Base-by-base conservation (phyloP, 2,113 vertebrate genomes). In the Coregonus clupeaformis region DNA sequence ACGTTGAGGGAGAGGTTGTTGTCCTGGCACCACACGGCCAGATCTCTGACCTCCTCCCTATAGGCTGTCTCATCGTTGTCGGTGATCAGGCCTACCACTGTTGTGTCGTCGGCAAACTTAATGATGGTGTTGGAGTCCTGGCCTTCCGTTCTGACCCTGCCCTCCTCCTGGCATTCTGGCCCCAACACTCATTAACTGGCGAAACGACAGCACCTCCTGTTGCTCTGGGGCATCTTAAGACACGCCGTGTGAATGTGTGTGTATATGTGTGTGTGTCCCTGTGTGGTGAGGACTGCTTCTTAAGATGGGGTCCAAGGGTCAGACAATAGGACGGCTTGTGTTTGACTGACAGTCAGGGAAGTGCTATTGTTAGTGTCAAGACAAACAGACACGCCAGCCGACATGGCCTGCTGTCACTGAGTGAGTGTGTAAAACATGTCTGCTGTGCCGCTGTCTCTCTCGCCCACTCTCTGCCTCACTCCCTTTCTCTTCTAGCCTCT, bases 161-260 rank as follows among this genome's bases (percentile, higher is more conserved):
- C 76, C 83, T 73, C 78, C 22, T 30, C 71, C 72, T 79, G 68
- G 84, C 30, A 82, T 75, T 76, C 1, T 22, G 76, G 77, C 78
- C 76, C 60, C 7, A 77, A 47, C 68, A 82, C 80, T 89, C 84
- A 89, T 91, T 91, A 89, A 87, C 79, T 79, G 83, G 63, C 75
- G 79, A 76, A 84, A 71, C 47, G 22, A 67, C 77, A 82, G 60
- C 75, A 82, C 82, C 85, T 88, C 83, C 89, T 89, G 87, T 85
- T 89, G 81, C 79, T 80, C 3, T 77, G 75, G 87, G 6, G 64
- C 64, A 25, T 66, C 29, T 84, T 89, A 86, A 89, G 80, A 78
- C 18, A 4, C 27, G 73, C 24, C 75, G 64, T 47, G 45, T n/a
- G n/a, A n/a, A n/a, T n/a, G n/a, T n/a, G n/a, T n/a, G n/a, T n/a